A percentile compares a stretch with the other conserved stretches of the same genome.
phyloP scores from a whole-genome alignment of 2,113 vertebrate species.

The Myanophis thanlyinensis region DNA sequence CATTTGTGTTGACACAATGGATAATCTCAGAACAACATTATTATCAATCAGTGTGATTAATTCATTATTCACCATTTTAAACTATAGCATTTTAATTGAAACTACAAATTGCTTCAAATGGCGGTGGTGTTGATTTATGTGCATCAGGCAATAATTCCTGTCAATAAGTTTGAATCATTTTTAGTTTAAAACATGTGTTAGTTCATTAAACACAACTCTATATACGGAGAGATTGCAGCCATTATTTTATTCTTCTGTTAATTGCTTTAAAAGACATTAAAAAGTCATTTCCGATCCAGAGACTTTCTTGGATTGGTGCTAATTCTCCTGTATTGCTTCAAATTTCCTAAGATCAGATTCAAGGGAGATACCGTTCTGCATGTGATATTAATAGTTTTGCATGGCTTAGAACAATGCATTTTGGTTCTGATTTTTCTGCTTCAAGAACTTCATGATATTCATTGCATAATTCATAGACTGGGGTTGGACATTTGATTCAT shows the following conservation, averaged over 20 bases:
- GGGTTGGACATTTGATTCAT: not conserved
- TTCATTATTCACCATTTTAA: slow-evolving; percentile 31
- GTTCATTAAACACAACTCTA: slow-evolving; percentile 25
- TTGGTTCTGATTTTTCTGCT: not conserved
- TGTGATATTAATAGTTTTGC: not conserved
- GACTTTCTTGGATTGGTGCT: not conserved
- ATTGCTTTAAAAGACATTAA: not conserved
- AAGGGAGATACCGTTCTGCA: too few relatives aligned
- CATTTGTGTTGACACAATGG: not conserved
- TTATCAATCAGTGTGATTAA: slow-evolving; percentile 20
- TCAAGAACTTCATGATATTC: not conserved
- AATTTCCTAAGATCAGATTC: too few relatives aligned
- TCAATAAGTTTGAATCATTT: slow-evolving; percentile 22
- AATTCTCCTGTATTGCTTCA: not conserved
- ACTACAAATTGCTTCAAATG: slow-evolving; percentile 11
- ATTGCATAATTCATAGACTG: not conserved
- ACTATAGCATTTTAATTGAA: slow-evolving; percentile 24
- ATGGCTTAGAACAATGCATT: not conserved
- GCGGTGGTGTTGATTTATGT: slow-evolving; percentile 22
- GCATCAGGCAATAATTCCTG: slow-evolving; percentile 4
- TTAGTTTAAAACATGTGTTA: slow-evolving; percentile 17
- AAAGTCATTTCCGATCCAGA: not conserved
- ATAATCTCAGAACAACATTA: not conserved
- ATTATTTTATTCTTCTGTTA: not conserved
- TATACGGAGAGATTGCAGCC: not conserved